Evolutionary conservation across 2,888 invertebrate genomes (phyloP), one percentile per base, ranked within the genome.

Genomic region (Spodoptera picta): DNA sequence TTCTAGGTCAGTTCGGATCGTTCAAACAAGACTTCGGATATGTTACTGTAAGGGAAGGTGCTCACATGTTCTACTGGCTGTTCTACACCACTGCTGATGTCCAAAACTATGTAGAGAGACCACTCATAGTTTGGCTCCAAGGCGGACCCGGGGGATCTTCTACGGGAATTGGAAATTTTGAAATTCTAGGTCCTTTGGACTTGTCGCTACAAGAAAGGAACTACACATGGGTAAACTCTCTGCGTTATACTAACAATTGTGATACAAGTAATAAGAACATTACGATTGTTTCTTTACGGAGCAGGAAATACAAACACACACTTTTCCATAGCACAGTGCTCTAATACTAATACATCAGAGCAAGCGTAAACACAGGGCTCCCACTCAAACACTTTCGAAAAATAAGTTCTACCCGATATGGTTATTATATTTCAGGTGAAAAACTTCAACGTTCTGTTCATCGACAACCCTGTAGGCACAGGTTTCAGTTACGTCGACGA

Each of bases 391-490:
- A 19, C 19, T 2, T 19, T 19, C 19, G 19, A 19, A 1, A 19
- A 19, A 19, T 19, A 1, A 19, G 19, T 19, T 2, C 19, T 19
- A 19, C 19, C 2, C 19, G 2, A 19, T 19, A 19, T 2, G 19
- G 19, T 36, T 36, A 2, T 9, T 9, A 36, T 2, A 36, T 36
- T 36, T 36, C 85, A 97, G 97, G 95, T 97, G 0, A 96, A 96
- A 57, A 95, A 97, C 71, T 97, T 97, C 86, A 98, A 98, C 87
- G 96, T 98, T 0, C 90, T 98, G 12, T 98, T 98, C 86, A 96
- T 98, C 57, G 98, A 98, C 85, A 98, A 98, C 89, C 98, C 98
- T 2, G 98, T 98, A 1, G 98, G 98, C 11, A 95, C 97, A 7
- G 98, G 98, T 0, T 98, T 95, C 90, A 98, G 98, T 85, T 98